A percentile compares a stretch with the other conserved stretches of the same genome.
Conservation (phyloP, 64 coral and sea anemone species). For the Pocillopora verrucosa region DNA sequence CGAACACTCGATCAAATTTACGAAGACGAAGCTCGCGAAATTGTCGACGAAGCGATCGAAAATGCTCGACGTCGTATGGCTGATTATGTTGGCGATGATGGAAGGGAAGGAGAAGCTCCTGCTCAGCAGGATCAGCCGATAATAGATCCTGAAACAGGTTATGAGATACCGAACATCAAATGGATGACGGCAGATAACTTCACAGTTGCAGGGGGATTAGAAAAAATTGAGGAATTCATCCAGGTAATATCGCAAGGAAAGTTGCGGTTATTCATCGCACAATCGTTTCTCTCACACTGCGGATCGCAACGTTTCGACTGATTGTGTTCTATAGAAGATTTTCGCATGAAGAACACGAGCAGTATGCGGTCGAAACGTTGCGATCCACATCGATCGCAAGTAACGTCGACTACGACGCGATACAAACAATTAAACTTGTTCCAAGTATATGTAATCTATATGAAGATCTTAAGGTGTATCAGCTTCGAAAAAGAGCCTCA, state of each 20-base stretch:
- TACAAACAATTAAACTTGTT: too few species aligned
- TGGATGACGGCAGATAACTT: slow-evolving; percentile 97
- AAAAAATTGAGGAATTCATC: slow-evolving; percentile 94
- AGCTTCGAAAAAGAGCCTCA: too few species aligned
- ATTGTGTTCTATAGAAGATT: too few species aligned
- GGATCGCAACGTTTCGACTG: too few species aligned
- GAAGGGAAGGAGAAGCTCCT: slow-evolving; percentile 22
- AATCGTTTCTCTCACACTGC: too few species aligned
- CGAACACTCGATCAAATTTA: slow-evolving; percentile 75
- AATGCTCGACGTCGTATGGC: slow-evolving; percentile 76
- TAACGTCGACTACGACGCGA: too few species aligned
- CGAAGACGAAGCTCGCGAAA: slow-evolving; percentile 86
- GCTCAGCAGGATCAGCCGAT: slow-evolving; percentile 43
- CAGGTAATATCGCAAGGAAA: slow-evolving; percentile 32
- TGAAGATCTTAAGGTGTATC: too few species aligned
- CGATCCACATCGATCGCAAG: too few species aligned
- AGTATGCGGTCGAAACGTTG: too few species aligned
- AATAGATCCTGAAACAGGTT: slow-evolving; percentile 71
- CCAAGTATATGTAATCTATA: too few species aligned
- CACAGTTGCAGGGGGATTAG: slow-evolving; percentile 84
- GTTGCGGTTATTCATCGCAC: too few species aligned
- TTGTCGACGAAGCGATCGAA: slow-evolving; percentile 96
- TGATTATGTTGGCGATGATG: background rate
- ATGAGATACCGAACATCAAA: slow-evolving; percentile 80
- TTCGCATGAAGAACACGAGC: too few species aligned